These are phyloP conservation scores for Leptopterna dolabrata DNA, from an alignment of 2,888 invertebrate species.

Conservation along the genomic window DNA sequence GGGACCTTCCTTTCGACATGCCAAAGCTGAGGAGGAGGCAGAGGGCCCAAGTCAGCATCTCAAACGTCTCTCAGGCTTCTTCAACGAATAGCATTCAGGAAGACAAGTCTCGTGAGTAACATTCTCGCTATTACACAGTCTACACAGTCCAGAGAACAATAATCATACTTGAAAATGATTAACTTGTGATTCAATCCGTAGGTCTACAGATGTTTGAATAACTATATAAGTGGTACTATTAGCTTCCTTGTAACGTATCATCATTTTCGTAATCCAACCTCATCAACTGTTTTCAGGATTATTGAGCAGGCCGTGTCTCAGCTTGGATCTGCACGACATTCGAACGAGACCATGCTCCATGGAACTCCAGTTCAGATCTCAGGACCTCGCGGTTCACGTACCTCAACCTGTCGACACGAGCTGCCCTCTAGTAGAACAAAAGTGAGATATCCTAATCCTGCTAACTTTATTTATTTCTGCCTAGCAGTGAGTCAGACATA, in stretches of 20 bases:
- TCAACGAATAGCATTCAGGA: conserved; percentile 85
- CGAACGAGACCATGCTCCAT: conserved; percentile 33
- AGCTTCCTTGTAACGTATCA: not conserved
- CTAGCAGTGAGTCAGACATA: no score
- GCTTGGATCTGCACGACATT: conserved; percentile 40
- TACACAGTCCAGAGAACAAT: no score
- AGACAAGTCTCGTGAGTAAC: conserved; percentile 35
- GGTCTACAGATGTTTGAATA: no score
- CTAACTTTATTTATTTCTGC: no score
- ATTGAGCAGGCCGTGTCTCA: conserved; percentile 33
- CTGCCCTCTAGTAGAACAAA: conserved; percentile 43
- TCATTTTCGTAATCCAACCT: no score
- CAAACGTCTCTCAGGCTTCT: conserved; percentile 84
- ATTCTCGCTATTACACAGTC: not conserved
- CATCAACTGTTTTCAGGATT: not conserved
- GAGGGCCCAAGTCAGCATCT: conserved; percentile 83
- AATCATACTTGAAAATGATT: no score
- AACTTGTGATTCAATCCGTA: no score
- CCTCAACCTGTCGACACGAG: conserved; percentile 37
- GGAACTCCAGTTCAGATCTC: conserved; percentile 36
- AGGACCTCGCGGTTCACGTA: conserved; percentile 15
- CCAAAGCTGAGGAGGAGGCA: conserved; percentile 84
- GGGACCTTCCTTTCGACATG: conserved; percentile 91
- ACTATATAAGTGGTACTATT: not conserved
- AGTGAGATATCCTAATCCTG: conserved; percentile 9